These are phyloP conservation scores for Peromyscus polionotus DNA, from an alignment of 2,113 vertebrate species.

Conservation along the genomic window DNA sequence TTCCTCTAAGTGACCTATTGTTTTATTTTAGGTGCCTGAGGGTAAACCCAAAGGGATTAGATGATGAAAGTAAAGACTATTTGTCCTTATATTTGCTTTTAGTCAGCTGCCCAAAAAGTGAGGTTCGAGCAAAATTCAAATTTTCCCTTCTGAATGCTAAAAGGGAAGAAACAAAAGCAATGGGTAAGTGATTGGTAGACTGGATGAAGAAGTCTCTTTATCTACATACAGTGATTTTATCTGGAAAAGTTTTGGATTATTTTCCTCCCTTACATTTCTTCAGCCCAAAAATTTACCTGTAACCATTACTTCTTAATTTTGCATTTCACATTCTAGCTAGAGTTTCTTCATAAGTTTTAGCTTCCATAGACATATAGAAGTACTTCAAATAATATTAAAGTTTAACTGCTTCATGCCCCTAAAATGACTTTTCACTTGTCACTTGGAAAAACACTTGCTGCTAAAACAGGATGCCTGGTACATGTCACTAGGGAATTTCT, in stretches of 20 bases:
- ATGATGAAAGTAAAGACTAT: conserved; percentile 99
- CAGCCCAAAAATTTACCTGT: conserved; percentile 16
- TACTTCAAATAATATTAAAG: conserved; percentile 44
- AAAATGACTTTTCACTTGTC: conserved; percentile 41
- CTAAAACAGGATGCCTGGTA: conserved; percentile 4
- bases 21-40: conserved; percentile 95
- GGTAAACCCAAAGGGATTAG: conserved; percentile 99
- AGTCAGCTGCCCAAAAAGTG: conserved; percentile 99
- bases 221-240: conserved; percentile 47
- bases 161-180: conserved; percentile 99
- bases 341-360: conserved; percentile 48
- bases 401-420: background rate
- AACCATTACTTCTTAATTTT: conserved; percentile 55
- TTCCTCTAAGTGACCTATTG: conserved; percentile 75
- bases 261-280: background rate
- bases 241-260: background rate
- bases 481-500: conserved; percentile 26
- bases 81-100: conserved; percentile 98
- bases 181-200: conserved; percentile 92
- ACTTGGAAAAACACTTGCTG: conserved; percentile 32
- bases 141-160: conserved; percentile 98
- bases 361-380: background rate
- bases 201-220: conserved; percentile 53
- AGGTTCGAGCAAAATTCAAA: conserved; percentile 99
- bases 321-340: background rate